Percentiles rank a stretch among this genome's conserved stretches.
Evolutionary conservation across 2,113 vertebrate species (phyloP).

Genomic region (Tricholaema leucomelas): DNA sequence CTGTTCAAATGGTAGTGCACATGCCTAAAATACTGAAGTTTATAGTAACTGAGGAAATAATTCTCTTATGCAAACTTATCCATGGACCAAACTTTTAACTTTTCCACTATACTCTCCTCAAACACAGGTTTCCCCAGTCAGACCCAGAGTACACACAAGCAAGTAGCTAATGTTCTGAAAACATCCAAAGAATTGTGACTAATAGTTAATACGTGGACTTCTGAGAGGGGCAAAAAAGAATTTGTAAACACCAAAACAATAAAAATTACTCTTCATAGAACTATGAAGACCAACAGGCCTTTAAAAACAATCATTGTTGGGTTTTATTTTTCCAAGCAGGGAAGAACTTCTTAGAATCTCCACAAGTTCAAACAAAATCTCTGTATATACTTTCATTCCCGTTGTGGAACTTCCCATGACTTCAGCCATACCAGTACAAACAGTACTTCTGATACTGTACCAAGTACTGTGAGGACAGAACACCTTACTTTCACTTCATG

Average conservation of each 20-base stretch:
- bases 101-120: not conserved
- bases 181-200: not conserved
- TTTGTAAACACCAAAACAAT: not conserved
- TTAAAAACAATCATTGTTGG: not conserved
- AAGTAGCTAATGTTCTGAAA: not conserved
- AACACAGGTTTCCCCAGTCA: not conserved
- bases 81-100: not conserved
- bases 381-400: not conserved
- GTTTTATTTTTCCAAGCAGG: not conserved
- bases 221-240: not conserved
- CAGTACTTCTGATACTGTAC: not conserved
- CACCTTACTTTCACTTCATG: not conserved
- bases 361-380: not conserved
- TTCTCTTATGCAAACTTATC: slow-evolving; percentile 15
- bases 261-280: slow-evolving; percentile 21
- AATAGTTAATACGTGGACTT: not conserved
- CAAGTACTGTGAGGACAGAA: not conserved
- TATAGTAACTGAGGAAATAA: slow-evolving; percentile 26
- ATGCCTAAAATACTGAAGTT: slow-evolving; percentile 51
- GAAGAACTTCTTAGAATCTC: not conserved
- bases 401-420: not conserved
- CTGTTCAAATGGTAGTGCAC: slow-evolving; percentile 47
- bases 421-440: not conserved
- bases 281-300: not conserved
- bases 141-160: not conserved